A percentile compares a stretch with the other conserved stretches of the same genome.
Conservation (phyloP, 2,113 vertebrate genomes). For the Elgaria multicarinata region DNA sequence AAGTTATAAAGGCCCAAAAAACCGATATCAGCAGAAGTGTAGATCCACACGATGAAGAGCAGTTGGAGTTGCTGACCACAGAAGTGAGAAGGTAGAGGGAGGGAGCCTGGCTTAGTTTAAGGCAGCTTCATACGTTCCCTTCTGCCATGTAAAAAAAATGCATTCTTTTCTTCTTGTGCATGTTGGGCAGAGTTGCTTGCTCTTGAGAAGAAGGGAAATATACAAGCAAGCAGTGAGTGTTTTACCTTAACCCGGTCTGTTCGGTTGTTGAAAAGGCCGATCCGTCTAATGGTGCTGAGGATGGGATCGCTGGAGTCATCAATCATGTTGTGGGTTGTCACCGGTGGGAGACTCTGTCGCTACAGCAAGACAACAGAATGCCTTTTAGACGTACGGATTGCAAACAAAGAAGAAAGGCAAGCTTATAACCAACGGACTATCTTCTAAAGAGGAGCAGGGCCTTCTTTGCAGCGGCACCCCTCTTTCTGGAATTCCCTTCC, state of each 20-base stretch:
- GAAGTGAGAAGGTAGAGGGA: too few relatives aligned
- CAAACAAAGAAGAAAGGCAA: constrained; percentile 4
- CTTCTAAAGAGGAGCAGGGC: neutral
- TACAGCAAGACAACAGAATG: constrained; percentile 58
- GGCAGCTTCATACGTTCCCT: neutral
- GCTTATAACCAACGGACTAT: neutral
- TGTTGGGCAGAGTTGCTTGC: neutral
- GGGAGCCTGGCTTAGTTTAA: neutral
- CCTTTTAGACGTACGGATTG: neutral
- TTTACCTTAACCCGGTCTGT: constrained; percentile 92
- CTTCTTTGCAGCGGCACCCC: neutral
- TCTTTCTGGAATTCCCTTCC: neutral
- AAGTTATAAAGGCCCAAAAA: too few relatives aligned
- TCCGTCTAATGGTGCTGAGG: constrained; percentile 90
- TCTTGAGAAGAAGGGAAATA: neutral
- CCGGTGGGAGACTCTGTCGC: constrained; percentile 93
- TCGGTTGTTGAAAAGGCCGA: constrained; percentile 92
- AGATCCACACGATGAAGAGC: too few relatives aligned
- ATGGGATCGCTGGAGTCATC: constrained; percentile 92
- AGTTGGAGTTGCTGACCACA: too few relatives aligned
- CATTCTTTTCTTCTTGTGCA: neutral
- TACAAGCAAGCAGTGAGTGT: neutral
- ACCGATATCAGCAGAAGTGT: too few relatives aligned
- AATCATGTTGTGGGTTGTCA: constrained; percentile 98
- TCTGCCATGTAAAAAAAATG: neutral